These are phyloP conservation scores for Cassiopea xamachana DNA, from an alignment of 30 jellyfish, hydroid and myxozoan species.

Conservation along the genomic window DNA sequence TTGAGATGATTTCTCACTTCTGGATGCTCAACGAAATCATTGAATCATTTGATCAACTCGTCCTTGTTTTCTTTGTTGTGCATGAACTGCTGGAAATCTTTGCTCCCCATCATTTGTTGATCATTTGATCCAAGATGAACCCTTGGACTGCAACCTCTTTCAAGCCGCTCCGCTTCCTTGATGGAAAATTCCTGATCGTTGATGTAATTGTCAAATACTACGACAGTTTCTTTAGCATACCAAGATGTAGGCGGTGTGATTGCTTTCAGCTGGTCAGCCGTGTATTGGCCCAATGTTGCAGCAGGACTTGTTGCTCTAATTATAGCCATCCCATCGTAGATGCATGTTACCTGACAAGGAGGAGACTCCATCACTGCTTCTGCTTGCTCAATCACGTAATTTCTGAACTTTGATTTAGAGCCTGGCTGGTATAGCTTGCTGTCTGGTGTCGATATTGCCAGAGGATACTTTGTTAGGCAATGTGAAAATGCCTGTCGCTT, in stretches of 20 bases:
- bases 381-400: slow-evolving; percentile 46
- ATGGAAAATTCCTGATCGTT: slow-evolving; percentile 60
- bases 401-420: slow-evolving; percentile 48
- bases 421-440: slow-evolving; percentile 60
- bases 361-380: slow-evolving; percentile 53
- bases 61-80: slow-evolving; percentile 63
- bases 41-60: slow-evolving; percentile 57
- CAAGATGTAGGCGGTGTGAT: slow-evolving; percentile 57
- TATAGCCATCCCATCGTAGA: slow-evolving; percentile 68
- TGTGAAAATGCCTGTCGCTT: slow-evolving; percentile 71
- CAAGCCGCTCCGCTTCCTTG: slow-evolving; percentile 54
- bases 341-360: slow-evolving; percentile 38
- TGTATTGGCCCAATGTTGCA: slow-evolving; percentile 67
- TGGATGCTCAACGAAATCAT: slow-evolving; percentile 65
- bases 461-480: slow-evolving; percentile 69
- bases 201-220: slow-evolving; percentile 62
- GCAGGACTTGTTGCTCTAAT: slow-evolving; percentile 63
- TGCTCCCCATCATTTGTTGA: slow-evolving; percentile 50
- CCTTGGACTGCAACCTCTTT: slow-evolving; percentile 74
- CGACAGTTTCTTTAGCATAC: slow-evolving; percentile 57
- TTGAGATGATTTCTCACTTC: slow-evolving; percentile 57
- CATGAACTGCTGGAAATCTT: slow-evolving; percentile 52
- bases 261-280: slow-evolving; percentile 64
- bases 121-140: slow-evolving; percentile 67
- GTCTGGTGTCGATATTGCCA: slow-evolving; percentile 68